phyloP scores from a whole-genome alignment of 2,888 invertebrate genomes.

The Saturnia japonica region DNA sequence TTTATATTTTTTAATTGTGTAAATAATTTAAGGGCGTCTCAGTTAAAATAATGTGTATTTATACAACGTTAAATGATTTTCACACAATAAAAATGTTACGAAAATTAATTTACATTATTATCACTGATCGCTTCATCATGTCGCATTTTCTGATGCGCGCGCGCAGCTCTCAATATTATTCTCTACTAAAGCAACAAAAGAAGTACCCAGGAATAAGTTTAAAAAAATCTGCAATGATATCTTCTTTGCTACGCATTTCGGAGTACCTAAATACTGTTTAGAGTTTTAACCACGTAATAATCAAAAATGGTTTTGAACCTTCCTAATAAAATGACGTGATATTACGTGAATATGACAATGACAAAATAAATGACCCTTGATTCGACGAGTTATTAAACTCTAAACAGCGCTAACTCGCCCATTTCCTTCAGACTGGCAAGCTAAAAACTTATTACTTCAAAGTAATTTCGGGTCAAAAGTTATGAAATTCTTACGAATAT shows the following conservation, averaged over 20 bases:
- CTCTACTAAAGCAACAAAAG: too few relatives aligned
- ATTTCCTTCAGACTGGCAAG: slow-evolving; percentile 1
- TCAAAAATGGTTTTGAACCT: background rate
- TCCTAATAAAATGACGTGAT: slow-evolving; percentile 9
- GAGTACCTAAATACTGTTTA: background rate
- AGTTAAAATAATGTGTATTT: too few relatives aligned
- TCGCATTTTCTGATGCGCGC: too few relatives aligned
- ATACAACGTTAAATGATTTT: too few relatives aligned
- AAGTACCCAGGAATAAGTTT: background rate
- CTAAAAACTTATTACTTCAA: slow-evolving; percentile 20
- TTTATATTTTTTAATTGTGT: background rate
- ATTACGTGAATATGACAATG: slow-evolving; percentile 4
- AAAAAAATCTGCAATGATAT: background rate
- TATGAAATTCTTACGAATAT: slow-evolving; percentile 28
- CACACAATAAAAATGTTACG: too few relatives aligned
- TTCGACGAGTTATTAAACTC: slow-evolving; percentile 14
- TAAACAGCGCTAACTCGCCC: slow-evolving; percentile 20
- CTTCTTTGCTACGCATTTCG: background rate
- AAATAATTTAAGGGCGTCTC: too few relatives aligned
- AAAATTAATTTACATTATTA: too few relatives aligned
- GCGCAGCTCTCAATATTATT: too few relatives aligned
- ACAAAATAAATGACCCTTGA: slow-evolving; percentile 7
- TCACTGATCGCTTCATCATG: too few relatives aligned
- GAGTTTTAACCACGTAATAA: background rate
- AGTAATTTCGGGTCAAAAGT: slow-evolving; percentile 23